Evolutionary conservation across 2,113 vertebrate species (phyloP), one percentile per base, ranked within the genome.

Genomic region (Megalops atlanticus): DNA sequence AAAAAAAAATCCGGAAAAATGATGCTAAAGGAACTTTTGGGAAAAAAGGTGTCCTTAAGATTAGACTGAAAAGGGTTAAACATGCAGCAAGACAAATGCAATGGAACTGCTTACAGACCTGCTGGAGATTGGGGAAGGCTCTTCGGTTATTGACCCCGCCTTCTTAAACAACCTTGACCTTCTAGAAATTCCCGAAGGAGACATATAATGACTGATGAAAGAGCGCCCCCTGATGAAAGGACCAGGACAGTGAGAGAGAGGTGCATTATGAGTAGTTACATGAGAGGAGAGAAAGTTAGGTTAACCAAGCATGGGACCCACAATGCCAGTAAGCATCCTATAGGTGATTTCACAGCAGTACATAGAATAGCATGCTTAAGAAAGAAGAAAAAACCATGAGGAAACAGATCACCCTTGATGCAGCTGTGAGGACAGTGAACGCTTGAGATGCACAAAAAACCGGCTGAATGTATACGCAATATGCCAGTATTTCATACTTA

Each of bases 201-300:
- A 91, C 90, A 94, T 91, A 90, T 92, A 93, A 79, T 94, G 92
- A 79, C 88, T 92, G 89, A 94, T 89, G 89, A 94, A 94, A 89
- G 92, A 93, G 80, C 89, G 93, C 84, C 88, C 84, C 91, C 93
- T 95, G 68, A 80, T 90, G 89, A 83, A 80, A 72, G 3, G 79
- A 71, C 54, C 79, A 79, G 40, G 70, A 84, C 40, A 39, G 43
- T 31, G 58, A 58, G 40, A 76, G 36, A 68, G 36, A 73, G 64
- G 82, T 78, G 79, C 77, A 33, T 83, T 58, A 89, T 73, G 75
- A 10, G 75, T 75, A 84, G 82, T 89, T 87, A 87, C 8, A 86
- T 79, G 83, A 85, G 24, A 40, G 69, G 81, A 74, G n/a, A 81
- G 79, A 70, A 52, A 47, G 82, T 77, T 79, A 86, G 83, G 77